phyloP scores from a whole-genome alignment of 2,888 invertebrate genomes.

The Harpagoxenus sublaevis region DNA sequence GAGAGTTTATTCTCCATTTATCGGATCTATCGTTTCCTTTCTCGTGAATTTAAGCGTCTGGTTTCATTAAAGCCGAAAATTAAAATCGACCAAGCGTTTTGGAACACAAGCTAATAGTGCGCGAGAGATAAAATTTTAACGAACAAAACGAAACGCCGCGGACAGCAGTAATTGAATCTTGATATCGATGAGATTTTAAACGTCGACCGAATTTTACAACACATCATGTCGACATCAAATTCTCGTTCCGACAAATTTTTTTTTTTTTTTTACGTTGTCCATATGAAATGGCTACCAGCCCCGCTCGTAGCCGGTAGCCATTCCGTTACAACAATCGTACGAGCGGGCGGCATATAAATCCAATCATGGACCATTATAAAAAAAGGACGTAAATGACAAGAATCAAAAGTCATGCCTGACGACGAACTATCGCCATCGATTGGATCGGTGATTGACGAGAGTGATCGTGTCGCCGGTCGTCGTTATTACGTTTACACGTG shows the following conservation, averaged over 20 bases:
- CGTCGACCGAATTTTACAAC: slow-evolving; percentile 47
- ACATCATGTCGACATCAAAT: slow-evolving; percentile 48
- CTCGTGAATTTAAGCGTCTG: background rate
- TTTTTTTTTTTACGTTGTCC: slow-evolving; percentile 8
- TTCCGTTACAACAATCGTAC: slow-evolving; percentile 32
- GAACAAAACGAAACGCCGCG: background rate
- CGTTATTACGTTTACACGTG: slow-evolving; percentile 76
- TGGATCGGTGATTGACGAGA: slow-evolving; percentile 73
- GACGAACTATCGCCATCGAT: slow-evolving; percentile 72
- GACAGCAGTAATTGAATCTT: slow-evolving; percentile 38
- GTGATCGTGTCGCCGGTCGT: slow-evolving; percentile 64
- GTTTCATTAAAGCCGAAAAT: slow-evolving; percentile 4
- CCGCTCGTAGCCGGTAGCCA: background rate
- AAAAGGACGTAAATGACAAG: slow-evolving; percentile 67
- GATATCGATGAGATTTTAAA: slow-evolving; percentile 56
- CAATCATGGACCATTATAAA: slow-evolving; percentile 38
- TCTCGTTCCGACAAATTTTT: slow-evolving; percentile 14
- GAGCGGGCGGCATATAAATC: slow-evolving; percentile 6
- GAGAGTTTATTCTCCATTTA: background rate
- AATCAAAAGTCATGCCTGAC: slow-evolving; percentile 62
- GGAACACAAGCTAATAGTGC: slow-evolving; percentile 16
- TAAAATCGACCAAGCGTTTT: slow-evolving; percentile 5
- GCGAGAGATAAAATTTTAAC: slow-evolving; percentile 47
- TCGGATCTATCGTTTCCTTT: background rate
- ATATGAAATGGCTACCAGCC: slow-evolving; percentile 8